A percentile compares a stretch with the other conserved stretches of the same genome.
phyloP scores from a whole-genome alignment of 2,113 vertebrate genomes.

The Hypomesus transpacificus region DNA sequence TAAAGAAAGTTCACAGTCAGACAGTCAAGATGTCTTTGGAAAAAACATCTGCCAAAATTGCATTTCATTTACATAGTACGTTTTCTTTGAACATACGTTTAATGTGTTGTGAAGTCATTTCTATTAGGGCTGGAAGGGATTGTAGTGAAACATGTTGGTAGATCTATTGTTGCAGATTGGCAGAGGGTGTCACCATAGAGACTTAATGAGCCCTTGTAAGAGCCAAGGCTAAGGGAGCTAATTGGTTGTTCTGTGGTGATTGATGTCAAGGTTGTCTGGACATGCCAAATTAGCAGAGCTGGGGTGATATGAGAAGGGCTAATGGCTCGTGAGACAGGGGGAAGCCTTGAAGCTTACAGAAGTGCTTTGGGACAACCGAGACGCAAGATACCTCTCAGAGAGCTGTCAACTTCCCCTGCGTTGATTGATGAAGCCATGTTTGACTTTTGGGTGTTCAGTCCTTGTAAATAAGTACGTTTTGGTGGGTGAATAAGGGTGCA shows the following conservation, averaged over 20 bases:
- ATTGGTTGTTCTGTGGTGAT: conserved; percentile 63
- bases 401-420: conserved; percentile 26
- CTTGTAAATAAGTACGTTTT: not conserved
- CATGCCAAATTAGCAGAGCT: conserved; percentile 56
- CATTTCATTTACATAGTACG: too few relatives aligned
- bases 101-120: conserved; percentile 3
- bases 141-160: not conserved
- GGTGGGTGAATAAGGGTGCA: too few relatives aligned
- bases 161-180: conserved; percentile 38
- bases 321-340: conserved; percentile 40
- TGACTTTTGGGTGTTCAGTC: conserved; percentile 20
- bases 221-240: conserved; percentile 55
- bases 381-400: conserved; percentile 39
- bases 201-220: conserved; percentile 40
- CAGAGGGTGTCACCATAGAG: conserved; percentile 24
- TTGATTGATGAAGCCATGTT: conserved; percentile 37
- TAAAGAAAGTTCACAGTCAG: too few relatives aligned
- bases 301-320: conserved; percentile 24
- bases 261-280: conserved; percentile 56
- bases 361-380: conserved; percentile 26
- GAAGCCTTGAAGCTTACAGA: conserved; percentile 39
- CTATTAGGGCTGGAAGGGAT: conserved; percentile 13
- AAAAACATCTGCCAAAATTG: too few relatives aligned
- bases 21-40: too few relatives aligned
- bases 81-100: conserved; percentile 7